Evolutionary conservation across 2,797 vertebrate species (phyloP).

Genomic region (Odontamblyopus rebecca): DNA sequence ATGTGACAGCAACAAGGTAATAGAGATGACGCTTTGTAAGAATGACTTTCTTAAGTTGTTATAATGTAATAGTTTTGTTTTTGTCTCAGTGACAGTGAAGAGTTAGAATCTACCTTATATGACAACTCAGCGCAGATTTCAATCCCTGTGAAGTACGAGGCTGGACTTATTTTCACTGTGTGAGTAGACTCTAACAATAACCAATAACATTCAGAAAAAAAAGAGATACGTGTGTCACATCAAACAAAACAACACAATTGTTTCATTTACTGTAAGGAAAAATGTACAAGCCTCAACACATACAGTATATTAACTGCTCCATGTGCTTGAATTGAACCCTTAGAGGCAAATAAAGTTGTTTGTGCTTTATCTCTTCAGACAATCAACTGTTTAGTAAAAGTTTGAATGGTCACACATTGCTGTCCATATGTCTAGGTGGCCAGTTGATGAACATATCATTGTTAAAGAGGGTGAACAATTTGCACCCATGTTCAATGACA

Average conservation of each 20-base stretch:
- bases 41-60: not conserved
- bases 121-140: conserved; percentile 83
- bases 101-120: conserved; percentile 72
- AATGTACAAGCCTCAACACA: too few species aligned
- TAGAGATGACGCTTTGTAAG: conserved; percentile 29
- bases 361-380: too few species aligned
- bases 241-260: not conserved
- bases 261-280: too few species aligned
- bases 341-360: too few species aligned
- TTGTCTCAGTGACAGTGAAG: conserved; percentile 90
- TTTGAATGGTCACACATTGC: too few species aligned
- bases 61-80: not conserved
- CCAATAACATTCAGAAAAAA: not conserved
- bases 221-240: not conserved
- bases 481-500: conserved; percentile 80
- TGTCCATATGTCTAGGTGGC: conserved; percentile 39
- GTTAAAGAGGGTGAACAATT: conserved; percentile 83
- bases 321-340: too few species aligned
- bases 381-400: too few species aligned
- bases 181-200: conserved; percentile 70
- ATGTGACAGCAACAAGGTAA: conserved; percentile 87
- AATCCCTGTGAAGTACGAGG: conserved; percentile 88
- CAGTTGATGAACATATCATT: conserved; percentile 80
- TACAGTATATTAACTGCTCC: too few species aligned
- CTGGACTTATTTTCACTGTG: conserved; percentile 85